phyloP scores from a whole-genome alignment of 2,113 vertebrate species.

The Chitala chitala region DNA sequence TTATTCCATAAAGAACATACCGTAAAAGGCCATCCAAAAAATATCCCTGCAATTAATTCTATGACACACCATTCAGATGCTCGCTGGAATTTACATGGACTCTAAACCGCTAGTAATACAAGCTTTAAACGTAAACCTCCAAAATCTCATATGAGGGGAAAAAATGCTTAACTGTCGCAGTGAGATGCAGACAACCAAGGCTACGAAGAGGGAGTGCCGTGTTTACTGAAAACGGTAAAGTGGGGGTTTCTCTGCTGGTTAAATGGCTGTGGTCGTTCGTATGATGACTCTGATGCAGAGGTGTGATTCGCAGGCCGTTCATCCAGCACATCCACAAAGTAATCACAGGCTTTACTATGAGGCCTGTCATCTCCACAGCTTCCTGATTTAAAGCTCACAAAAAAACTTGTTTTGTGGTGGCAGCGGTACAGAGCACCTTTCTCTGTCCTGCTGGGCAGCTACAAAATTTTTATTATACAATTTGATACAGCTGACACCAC shows the following conservation, averaged over 20 bases:
- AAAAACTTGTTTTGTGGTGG: not conserved
- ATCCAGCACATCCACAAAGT: not conserved
- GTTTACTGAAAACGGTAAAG: not conserved
- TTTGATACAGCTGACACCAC: not conserved
- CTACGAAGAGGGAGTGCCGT: not conserved
- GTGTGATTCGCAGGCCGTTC: not conserved
- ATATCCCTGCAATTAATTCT: no score
- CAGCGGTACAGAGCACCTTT: not conserved
- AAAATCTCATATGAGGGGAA: not conserved
- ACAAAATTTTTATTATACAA: no score
- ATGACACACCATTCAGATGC: not conserved
- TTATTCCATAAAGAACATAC: not conserved
- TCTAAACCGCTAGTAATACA: no score
- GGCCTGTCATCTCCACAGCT: constrained; percentile 10
- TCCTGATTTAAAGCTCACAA: constrained; percentile 4
- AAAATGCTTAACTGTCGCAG: not conserved
- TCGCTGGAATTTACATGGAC: not conserved
- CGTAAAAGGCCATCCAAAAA: not conserved
- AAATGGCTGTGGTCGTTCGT: not conserved
- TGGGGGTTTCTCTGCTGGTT: not conserved
- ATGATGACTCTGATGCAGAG: not conserved
- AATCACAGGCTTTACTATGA: constrained; percentile 7
- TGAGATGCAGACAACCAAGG: not conserved
- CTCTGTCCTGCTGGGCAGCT: not conserved
- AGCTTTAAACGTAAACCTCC: not conserved